Evolutionary conservation across 2,113 vertebrate species (phyloP), one percentile per base, ranked within the genome.

Genomic region (Anguilla rostrata): DNA sequence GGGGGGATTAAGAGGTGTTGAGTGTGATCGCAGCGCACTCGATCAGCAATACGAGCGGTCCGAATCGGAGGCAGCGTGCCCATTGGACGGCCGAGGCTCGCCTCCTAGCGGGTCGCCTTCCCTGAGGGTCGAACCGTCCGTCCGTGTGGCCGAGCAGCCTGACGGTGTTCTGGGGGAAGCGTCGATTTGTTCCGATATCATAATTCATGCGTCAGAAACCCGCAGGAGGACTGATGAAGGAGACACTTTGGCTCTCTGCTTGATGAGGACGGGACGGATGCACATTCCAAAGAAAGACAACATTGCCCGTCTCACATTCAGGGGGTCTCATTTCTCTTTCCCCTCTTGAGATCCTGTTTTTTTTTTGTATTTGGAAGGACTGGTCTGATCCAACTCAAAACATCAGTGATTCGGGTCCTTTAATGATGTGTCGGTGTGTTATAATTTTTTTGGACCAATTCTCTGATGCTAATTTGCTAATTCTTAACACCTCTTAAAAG

Each of bases 271-370:
- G 5, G 20, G 5, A 0, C 22, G 20, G 56, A 60, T 16, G 18
- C 15, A 60, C 11, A 9, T 29, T 86, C 11, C 56, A 66, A 26
- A 26, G 26, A 82, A 82, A 41, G 39, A 86, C 81, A 39, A 86
- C 43, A 80, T 86, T 56, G 81, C 14, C 4, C 40, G 39, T 82
- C 57, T 39, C 11, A 5, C 12, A 43, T 81, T 34, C 20, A 39
- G 66, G 75, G 6, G 89, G 89, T 90, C 91, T 93, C 91, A 89
- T 89, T 91, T 94, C 92, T 90, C 89, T 90, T 34, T 88, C 89
- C 8, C 43, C 8, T 4, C 43, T 46, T 46, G 43, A 46, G 43
- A 46, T 46, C 8, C 43, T 75, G 66, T 75, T 29, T 12, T 1
- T n/a, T 53, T 53, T 46, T 8, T 88, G n/a, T 90, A 86, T 91